Base-by-base conservation (phyloP, 2,888 invertebrate genomes). In the Deroplatys truncata region DNA sequence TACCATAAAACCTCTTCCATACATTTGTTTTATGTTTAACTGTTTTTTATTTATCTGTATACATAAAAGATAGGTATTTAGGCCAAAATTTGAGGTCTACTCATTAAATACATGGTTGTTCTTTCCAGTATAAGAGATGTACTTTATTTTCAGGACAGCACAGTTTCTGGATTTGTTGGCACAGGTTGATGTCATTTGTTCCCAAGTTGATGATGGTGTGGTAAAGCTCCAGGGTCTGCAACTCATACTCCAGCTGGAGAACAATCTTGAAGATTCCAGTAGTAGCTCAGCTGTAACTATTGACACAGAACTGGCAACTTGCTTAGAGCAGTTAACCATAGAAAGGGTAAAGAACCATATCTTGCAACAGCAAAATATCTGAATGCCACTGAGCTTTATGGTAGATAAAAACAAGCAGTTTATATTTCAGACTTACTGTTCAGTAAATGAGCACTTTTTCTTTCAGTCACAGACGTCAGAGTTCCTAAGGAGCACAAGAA, bases 161-260 rank as follows among this genome's bases (percentile, higher is more conserved):
- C 82, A 87, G 25, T 87, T 87, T 35, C 28, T 87, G n/a, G 83
- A 83, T 87, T 15, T 87, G 16, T n/a, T 87, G 82, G 87, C 87
- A 43, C 56, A 56, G 28, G 87, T 87, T 25, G 87, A 87, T 83
- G 16, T 83, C 5, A 83, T 87, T 82, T 87, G 87, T 43, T 87
- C 82, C 20, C 82, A 87, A 35, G 43, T 43, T n/a, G 35, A 87
- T 87, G 87, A 87, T 43, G 31, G 83, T 31, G 35, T 82, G 82
- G 87, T 87, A 15, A 87, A 87, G 29, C 87, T 87, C 10, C 82
- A 82, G 5, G 87, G 87, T 10, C 82, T 87, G 9, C 82, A 87
- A 28, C 25, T 29, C 5, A 28, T 87, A 43, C 87, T 87, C 83
- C 87, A 87, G 43, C 43, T 87, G 29, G 83, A 87, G 28, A 35